These are phyloP conservation scores for Platyscapa corneri DNA, from an alignment of 1,140 invertebrate species.

Conservation along the genomic window DNA sequence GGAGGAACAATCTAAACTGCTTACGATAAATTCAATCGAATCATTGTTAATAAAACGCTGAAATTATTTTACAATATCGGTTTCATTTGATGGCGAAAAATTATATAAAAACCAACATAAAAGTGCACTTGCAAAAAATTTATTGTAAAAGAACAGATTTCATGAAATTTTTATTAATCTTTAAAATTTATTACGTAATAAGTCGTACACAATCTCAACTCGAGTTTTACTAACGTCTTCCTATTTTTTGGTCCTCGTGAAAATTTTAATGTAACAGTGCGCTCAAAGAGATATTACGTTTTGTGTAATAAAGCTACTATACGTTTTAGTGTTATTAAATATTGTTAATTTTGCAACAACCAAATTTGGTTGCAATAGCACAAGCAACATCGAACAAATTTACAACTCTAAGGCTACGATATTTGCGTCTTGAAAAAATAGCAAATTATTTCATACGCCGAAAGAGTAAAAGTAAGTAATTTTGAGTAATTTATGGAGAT, in stretches of 20 bases:
- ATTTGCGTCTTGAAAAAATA: not conserved
- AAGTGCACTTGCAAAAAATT: not conserved
- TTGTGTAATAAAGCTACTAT: not conserved
- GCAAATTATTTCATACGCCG: not conserved
- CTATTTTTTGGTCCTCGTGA: not conserved
- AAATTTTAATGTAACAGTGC: not conserved
- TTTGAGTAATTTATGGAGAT: not conserved
- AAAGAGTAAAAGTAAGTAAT: no score
- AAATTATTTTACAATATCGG: not conserved
- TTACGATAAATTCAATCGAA: not conserved
- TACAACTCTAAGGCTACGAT: not conserved
- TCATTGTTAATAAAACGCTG: not conserved
- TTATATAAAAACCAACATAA: not conserved
- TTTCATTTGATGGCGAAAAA: not conserved
- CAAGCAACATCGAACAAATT: not conserved
- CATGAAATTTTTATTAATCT: constrained; percentile 17
- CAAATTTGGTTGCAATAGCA: not conserved
- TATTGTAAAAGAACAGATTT: not conserved
- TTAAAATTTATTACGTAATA: not conserved
- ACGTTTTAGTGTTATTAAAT: not conserved
- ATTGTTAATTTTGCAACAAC: not conserved
- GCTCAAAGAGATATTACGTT: not conserved
- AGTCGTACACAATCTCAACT: not conserved
- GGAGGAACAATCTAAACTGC: no score
- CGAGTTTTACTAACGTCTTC: not conserved